phyloP scores from a whole-genome alignment of 2,888 invertebrate species.

The Leptinotarsa peninsularis region DNA sequence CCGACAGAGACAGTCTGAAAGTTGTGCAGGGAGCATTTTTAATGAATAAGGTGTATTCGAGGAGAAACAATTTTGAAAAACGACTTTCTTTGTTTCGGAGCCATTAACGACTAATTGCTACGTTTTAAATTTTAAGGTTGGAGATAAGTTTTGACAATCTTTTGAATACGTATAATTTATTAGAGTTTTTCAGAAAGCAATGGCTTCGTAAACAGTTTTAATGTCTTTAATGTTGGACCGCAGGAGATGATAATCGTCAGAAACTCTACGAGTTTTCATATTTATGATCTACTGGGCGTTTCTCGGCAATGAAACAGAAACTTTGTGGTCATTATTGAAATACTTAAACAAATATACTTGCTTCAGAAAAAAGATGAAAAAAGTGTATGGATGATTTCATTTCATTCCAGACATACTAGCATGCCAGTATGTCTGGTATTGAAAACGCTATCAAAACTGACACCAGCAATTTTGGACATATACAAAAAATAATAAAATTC shows the following conservation, averaged over 20 bases:
- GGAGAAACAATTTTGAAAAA: conserved; percentile 67
- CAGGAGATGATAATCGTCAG: conserved; percentile 31
- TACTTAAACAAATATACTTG: background rate
- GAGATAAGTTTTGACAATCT: conserved; percentile 66
- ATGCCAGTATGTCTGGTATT: no score
- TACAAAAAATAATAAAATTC: no score
- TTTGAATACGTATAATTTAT: conserved; percentile 61
- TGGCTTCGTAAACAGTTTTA: conserved; percentile 46
- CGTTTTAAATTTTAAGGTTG: conserved; percentile 64
- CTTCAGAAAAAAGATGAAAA: no score
- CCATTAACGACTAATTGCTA: conserved; percentile 66
- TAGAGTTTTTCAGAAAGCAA: conserved; percentile 53
- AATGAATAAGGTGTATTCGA: conserved; percentile 62
- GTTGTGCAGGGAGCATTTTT: conserved; percentile 54
- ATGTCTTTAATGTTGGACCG: conserved; percentile 39
- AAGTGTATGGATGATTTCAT: no score
- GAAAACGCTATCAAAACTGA: no score
- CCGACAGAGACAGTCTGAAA: conserved; percentile 42
- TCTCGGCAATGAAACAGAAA: background rate
- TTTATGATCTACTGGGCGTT: conserved; percentile 16
- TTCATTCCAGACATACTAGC: no score
- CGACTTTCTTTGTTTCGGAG: conserved; percentile 66
- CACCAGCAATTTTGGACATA: no score
- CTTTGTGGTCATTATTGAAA: background rate
- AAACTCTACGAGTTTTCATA: conserved; percentile 8